A percentile compares a stretch with the other conserved stretches of the same genome.
Conservation (phyloP, 2,888 invertebrate genomes). For the Chrysotoxum bicinctum region DNA sequence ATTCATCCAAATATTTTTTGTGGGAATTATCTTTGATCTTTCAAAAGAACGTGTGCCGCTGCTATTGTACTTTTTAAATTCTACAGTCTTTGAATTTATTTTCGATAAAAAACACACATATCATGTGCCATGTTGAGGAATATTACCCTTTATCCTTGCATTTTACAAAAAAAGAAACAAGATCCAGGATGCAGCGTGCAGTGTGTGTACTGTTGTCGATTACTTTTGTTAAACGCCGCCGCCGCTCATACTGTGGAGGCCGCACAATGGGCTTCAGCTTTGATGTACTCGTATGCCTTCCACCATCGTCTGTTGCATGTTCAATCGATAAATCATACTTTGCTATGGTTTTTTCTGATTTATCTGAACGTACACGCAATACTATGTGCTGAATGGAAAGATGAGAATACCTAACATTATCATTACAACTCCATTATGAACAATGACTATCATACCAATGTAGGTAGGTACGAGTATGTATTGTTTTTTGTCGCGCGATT, state of each 20-base stretch:
- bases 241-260: background rate
- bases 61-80: background rate
- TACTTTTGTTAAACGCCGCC: conserved; percentile 61
- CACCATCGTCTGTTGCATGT: conserved; percentile 49
- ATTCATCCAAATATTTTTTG: conserved; percentile 20
- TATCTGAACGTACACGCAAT: conserved; percentile 41
- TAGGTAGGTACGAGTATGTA: background rate
- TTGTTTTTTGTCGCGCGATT: background rate
- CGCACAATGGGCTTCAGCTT: conserved; percentile 55
- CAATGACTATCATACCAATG: conserved; percentile 27
- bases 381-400: background rate
- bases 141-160: background rate
- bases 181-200: conserved; percentile 8
- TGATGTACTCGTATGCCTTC: conserved; percentile 65
- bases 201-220: conserved; percentile 31
- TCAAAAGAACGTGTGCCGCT: conserved; percentile 16
- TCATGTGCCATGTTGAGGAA: background rate
- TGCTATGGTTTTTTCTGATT: conserved; percentile 43
- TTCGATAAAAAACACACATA: conserved; percentile 19
- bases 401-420: conserved; percentile 5
- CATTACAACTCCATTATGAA: conserved; percentile 60
- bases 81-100: conserved; percentile 37
- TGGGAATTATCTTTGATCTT: conserved; percentile 42
- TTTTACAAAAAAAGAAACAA: conserved; percentile 10
- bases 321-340: conserved; percentile 71